Evolutionary conservation across 1,140 invertebrate species (phyloP).

Genomic region (Drosophila prosaltans): DNA sequence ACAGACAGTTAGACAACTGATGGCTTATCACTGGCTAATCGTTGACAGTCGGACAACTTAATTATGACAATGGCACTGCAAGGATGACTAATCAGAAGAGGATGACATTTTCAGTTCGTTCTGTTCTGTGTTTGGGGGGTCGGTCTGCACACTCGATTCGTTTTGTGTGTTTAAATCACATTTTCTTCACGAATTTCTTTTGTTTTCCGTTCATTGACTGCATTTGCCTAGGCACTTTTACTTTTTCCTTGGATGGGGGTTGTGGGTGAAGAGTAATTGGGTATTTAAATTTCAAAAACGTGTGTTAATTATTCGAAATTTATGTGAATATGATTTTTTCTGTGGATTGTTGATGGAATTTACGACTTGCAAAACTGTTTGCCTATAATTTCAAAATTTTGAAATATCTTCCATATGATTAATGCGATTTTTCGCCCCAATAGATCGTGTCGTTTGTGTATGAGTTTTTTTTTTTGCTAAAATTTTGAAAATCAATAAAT

Average conservation of each 20-base stretch:
- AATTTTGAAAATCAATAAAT: slow-evolving; percentile 63
- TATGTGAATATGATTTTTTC: slow-evolving; percentile 42
- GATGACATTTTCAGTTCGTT: neutral
- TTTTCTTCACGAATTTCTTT: slow-evolving; percentile 33
- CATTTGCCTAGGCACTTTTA: slow-evolving; percentile 11
- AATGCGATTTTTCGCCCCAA: slow-evolving; percentile 60
- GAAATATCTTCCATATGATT: slow-evolving; percentile 65
- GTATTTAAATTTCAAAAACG: slow-evolving; percentile 43
- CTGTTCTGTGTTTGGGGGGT: slow-evolving; percentile 36
- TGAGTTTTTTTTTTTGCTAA: neutral
- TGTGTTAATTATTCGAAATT: slow-evolving; percentile 60
- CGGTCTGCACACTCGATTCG: slow-evolving; percentile 14
- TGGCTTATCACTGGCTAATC: slow-evolving; percentile 59
- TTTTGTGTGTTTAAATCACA: slow-evolving; percentile 35
- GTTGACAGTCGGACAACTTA: slow-evolving; percentile 68
- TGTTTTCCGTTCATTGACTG: slow-evolving; percentile 68
- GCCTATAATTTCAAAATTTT: slow-evolving; percentile 49
- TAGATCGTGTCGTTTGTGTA: neutral
- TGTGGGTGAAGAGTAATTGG: slow-evolving; percentile 57
- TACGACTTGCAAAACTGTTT: slow-evolving; percentile 67
- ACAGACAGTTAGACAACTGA: slow-evolving; percentile 27
- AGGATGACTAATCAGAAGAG: neutral
- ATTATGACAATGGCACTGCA: slow-evolving; percentile 57
- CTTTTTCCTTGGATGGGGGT: neutral
- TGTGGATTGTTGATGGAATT: slow-evolving; percentile 41